Evolutionary conservation across 1,140 invertebrate species (phyloP).

Genomic region (Solenopsis invicta): DNA sequence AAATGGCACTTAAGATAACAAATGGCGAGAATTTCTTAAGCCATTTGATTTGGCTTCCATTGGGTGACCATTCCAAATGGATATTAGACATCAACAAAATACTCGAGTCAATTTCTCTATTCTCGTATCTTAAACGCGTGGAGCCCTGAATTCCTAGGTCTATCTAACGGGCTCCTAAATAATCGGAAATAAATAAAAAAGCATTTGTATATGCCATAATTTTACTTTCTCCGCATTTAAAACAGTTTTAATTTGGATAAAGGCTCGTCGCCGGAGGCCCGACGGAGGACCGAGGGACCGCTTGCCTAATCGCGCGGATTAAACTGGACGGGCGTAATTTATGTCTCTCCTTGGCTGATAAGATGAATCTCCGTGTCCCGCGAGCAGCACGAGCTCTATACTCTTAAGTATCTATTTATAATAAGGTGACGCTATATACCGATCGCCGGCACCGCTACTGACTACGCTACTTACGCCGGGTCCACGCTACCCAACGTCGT

Average conservation of each 20-base stretch:
- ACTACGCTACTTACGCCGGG: conserved; percentile 68
- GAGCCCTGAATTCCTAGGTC: background rate
- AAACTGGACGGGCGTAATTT: conserved; percentile 72
- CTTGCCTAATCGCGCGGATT: conserved; percentile 69
- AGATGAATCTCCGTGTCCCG: conserved; percentile 77
- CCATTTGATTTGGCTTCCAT: conserved; percentile 11
- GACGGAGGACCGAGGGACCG: conserved; percentile 12
- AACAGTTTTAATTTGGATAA: conserved; percentile 42
- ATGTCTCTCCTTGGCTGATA: conserved; percentile 73
- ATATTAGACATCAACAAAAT: conserved; percentile 34
- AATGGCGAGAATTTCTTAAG: conserved; percentile 11
- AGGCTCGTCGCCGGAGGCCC: conserved; percentile 14
- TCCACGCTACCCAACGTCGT: conserved; percentile 77
- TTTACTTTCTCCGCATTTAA: conserved; percentile 35
- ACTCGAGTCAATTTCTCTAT: conserved; percentile 3
- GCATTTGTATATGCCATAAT: conserved; percentile 15
- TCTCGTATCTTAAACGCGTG: background rate
- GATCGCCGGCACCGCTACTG: conserved; percentile 64
- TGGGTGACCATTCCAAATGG: background rate
- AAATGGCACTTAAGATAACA: background rate
- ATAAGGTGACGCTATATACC: conserved; percentile 75
- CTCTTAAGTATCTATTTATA: conserved; percentile 80
- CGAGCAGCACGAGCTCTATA: conserved; percentile 61
- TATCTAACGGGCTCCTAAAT: conserved; percentile 15
- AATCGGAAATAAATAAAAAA: conserved; percentile 32